phyloP scores from a whole-genome alignment of 2,113 vertebrate species.

The Neotoma lepida region DNA sequence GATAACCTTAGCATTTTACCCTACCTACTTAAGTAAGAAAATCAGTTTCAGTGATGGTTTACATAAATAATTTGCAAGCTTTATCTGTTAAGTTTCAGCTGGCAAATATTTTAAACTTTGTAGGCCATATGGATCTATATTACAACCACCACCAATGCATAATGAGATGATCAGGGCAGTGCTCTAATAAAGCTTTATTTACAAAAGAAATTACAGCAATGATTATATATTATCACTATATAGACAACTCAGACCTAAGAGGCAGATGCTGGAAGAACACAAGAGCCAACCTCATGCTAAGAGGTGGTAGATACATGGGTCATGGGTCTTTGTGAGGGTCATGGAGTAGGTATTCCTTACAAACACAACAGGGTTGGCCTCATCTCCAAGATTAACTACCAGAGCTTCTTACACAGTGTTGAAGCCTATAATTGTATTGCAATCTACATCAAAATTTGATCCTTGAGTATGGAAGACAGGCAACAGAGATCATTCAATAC shows the following conservation, averaged over 20 bases:
- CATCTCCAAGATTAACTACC: not conserved
- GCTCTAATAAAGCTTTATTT: slow-evolving; percentile 3
- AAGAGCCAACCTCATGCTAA: not conserved
- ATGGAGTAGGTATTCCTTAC: not conserved
- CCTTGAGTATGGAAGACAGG: not conserved
- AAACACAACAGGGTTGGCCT: too few relatives aligned
- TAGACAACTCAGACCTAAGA: not conserved
- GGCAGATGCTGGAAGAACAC: not conserved
- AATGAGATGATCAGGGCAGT: not conserved
- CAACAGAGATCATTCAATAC: not conserved
- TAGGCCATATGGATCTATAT: not conserved
- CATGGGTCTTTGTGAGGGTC: not conserved
- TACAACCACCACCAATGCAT: not conserved
- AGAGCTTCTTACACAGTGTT: not conserved
- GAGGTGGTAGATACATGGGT: not conserved
- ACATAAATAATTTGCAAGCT: not conserved
- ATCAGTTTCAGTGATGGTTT: not conserved
- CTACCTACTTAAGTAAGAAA: not conserved
- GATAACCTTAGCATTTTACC: not conserved
- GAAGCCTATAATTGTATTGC: not conserved
- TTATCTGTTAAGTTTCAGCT: not conserved
- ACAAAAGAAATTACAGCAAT: not conserved
- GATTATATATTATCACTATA: not conserved
- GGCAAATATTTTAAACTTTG: not conserved
- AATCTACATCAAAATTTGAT: not conserved